These are phyloP conservation scores for Eilema caniola DNA, from an alignment of 2,888 invertebrate species.

Conservation along the genomic window DNA sequence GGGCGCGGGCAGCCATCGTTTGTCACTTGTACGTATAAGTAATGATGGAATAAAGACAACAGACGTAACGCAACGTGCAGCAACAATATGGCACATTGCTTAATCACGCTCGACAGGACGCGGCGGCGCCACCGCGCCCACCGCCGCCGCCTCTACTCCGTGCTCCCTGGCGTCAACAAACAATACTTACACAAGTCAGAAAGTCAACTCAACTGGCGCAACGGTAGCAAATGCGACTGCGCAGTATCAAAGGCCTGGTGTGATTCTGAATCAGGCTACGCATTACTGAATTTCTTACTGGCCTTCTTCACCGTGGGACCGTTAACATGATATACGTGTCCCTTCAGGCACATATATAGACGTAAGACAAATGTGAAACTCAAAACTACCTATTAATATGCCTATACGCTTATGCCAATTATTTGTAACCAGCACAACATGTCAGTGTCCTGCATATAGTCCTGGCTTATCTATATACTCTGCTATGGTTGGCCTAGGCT, in stretches of 20 bases:
- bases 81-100: conserved; percentile 45
- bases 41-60: conserved; percentile 60
- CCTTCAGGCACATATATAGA: background rate
- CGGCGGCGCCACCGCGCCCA: background rate
- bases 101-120: conserved; percentile 38
- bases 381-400: background rate
- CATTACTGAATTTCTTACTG: background rate
- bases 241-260: background rate
- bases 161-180: background rate
- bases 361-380: background rate
- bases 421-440: background rate
- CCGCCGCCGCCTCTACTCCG: background rate
- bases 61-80: conserved; percentile 31
- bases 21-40: conserved; percentile 59
- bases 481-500: background rate
- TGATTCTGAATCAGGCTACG: background rate
- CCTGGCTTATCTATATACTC: no score
- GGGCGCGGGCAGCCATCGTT: conserved; percentile 54
- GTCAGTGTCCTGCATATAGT: background rate
- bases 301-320: no score
- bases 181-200: background rate
- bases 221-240: background rate
- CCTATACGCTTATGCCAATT: background rate
- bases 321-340: background rate
- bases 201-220: background rate